Conservation (phyloP, 2,888 invertebrate species). For the Oegoconia quadripuncta region DNA sequence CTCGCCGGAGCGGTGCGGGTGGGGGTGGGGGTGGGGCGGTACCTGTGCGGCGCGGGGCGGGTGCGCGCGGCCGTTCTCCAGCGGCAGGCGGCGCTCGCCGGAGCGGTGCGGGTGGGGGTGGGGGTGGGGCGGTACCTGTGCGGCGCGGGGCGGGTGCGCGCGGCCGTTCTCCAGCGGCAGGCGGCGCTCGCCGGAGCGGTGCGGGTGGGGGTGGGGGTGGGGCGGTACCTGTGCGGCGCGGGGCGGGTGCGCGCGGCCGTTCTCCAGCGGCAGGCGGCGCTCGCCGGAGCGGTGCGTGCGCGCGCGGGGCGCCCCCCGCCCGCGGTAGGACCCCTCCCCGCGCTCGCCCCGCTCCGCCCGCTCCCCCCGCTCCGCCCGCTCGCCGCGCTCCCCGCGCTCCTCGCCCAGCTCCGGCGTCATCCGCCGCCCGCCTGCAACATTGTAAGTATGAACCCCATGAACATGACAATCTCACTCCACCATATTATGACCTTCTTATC, state of each 20-base stretch:
- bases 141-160: too few relatives aligned
- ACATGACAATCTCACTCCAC: too few relatives aligned
- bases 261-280: slow-evolving; percentile 51
- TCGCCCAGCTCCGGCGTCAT: slow-evolving; percentile 84
- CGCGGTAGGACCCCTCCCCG: slow-evolving; percentile 22
- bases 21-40: too few relatives aligned
- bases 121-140: too few relatives aligned
- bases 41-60: too few relatives aligned
- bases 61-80: too few relatives aligned
- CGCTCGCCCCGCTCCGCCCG: slow-evolving; percentile 19
- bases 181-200: slow-evolving; percentile 23
- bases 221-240: slow-evolving; percentile 45
- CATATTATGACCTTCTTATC: too few relatives aligned
- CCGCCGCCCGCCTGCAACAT: slow-evolving; percentile 68
- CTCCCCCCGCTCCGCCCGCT: slow-evolving; percentile 23
- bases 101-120: too few relatives aligned
- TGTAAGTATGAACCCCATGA: too few relatives aligned
- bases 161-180: slow-evolving; percentile 2
- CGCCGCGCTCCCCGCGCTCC: slow-evolving; percentile 63
- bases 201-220: slow-evolving; percentile 36
- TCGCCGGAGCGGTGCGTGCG: slow-evolving; percentile 21
- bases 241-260: slow-evolving; percentile 53
- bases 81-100: too few relatives aligned
- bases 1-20: too few relatives aligned
- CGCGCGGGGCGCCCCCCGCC: slow-evolving; percentile 24